phyloP scores from a whole-genome alignment of 2,113 vertebrate genomes.

The Hydropotes inermis region DNA sequence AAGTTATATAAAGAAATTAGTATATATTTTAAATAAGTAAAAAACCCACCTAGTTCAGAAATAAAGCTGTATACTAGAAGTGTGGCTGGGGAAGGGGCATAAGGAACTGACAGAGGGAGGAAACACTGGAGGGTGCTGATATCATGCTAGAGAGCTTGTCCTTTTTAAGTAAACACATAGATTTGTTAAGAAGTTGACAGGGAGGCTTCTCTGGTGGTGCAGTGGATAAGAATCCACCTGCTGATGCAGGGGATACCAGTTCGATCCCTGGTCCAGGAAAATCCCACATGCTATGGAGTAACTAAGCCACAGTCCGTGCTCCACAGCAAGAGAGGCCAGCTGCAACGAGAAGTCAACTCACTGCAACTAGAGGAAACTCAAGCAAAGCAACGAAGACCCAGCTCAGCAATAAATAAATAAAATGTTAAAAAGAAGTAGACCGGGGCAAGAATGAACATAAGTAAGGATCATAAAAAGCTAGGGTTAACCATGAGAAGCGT shows the following conservation, averaged over 20 bases:
- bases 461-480: neutral
- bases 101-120: neutral
- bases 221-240: neutral
- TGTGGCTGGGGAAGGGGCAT: neutral
- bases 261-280: neutral
- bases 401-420: neutral
- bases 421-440: neutral
- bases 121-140: neutral
- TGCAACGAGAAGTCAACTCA: neutral
- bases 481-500: neutral
- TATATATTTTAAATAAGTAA: neutral
- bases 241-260: neutral
- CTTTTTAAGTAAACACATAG: neutral
- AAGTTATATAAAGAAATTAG: neutral
- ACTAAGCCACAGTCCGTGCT: neutral
- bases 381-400: neutral
- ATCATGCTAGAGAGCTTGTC: neutral
- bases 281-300: neutral
- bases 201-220: neutral
- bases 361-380: neutral
- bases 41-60: neutral
- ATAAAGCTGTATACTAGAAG: neutral
- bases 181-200: neutral
- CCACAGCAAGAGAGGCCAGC: neutral
- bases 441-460: neutral